Percentiles rank a stretch among this genome's conserved stretches.
phyloP scores from a whole-genome alignment of 1,140 invertebrate genomes.

The Centruroides vittatus region DNA sequence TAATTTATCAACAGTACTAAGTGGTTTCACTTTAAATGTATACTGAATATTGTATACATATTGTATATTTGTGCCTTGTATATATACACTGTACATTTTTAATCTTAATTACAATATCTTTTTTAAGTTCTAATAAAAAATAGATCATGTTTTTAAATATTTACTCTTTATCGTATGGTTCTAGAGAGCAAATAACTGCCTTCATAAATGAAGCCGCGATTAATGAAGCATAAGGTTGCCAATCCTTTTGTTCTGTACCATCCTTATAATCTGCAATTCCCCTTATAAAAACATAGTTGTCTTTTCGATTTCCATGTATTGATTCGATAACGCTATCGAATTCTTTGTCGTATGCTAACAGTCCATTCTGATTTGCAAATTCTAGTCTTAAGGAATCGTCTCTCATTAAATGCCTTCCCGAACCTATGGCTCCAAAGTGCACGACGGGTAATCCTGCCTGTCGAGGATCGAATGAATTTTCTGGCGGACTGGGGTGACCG shows the following conservation, averaged over 20 bases:
- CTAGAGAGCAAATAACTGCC: conserved; percentile 37
- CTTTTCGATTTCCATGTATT: conserved; percentile 86
- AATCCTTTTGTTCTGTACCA: conserved; percentile 77
- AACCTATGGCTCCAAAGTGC: conserved; percentile 71
- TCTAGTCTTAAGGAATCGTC: conserved; percentile 57
- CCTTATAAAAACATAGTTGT: conserved; percentile 53
- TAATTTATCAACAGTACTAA: no score
- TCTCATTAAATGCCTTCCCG: conserved; percentile 49
- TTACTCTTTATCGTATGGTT: no score
- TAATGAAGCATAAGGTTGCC: conserved; percentile 85
- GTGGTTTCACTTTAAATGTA: no score
- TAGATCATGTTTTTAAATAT: no score
- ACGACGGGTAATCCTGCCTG: conserved; percentile 32
- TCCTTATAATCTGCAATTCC: conserved; percentile 94
- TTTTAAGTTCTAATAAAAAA: no score
- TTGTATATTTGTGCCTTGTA: no score
- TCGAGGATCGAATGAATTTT: conserved; percentile 24
- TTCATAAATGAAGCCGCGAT: conserved; percentile 85
- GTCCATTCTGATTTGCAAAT: conserved; percentile 51
- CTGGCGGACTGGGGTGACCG: conserved; percentile 51
- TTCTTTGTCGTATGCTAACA: conserved; percentile 83
- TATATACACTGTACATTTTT: no score
- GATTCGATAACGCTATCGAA: conserved; percentile 93
- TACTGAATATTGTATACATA: no score
- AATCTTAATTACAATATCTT: no score